Evolutionary conservation across 2,113 vertebrate genomes (phyloP).

Genomic region (Scomber japonicus): DNA sequence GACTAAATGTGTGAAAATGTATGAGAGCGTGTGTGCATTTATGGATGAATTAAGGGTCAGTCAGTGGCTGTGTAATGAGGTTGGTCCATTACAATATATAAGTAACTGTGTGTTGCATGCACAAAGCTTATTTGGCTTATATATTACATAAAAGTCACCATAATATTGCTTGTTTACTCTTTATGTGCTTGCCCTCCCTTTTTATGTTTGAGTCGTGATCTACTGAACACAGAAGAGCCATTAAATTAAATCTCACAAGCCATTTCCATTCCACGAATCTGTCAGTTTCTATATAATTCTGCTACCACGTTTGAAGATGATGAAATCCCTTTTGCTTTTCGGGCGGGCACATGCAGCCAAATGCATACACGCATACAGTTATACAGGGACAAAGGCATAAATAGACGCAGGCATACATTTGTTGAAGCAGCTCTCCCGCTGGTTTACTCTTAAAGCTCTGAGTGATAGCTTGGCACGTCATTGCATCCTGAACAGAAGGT

Average conservation of each 20-base stretch:
- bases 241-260: slow-evolving; percentile 2
- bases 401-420: background rate
- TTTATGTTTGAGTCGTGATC: background rate
- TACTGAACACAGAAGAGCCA: background rate
- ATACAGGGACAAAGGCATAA: background rate
- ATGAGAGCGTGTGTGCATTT: background rate
- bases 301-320: background rate
- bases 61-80: background rate
- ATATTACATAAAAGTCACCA: background rate
- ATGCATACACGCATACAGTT: background rate
- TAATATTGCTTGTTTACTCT: background rate
- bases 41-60: background rate
- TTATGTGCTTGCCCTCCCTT: background rate
- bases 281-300: background rate
- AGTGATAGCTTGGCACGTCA: slow-evolving; percentile 36
- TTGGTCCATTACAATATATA: background rate
- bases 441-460: background rate
- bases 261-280: slow-evolving; percentile 15
- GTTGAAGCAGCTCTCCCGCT: slow-evolving; percentile 1
- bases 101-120: background rate
- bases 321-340: background rate
- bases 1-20: slow-evolving; percentile 7
- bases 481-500: slow-evolving; percentile 18
- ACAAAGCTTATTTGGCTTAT: background rate
- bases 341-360: background rate